A percentile compares a stretch with the other conserved stretches of the same genome.
Evolutionary conservation across 1,140 invertebrate species (phyloP).

Genomic region (Lepidurus apus): DNA sequence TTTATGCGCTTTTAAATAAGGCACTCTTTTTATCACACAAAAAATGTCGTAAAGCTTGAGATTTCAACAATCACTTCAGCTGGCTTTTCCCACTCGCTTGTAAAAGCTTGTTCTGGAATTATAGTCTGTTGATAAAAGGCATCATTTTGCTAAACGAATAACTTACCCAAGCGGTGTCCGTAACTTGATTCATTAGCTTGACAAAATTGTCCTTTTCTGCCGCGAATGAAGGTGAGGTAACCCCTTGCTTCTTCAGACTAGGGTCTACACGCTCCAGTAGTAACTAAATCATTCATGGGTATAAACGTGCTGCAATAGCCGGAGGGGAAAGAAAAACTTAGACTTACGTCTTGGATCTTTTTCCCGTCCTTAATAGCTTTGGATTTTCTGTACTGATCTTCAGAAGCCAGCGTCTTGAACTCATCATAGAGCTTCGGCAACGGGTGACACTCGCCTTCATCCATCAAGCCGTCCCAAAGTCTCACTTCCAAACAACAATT

Average conservation of each 20-base stretch:
- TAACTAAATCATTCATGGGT: not conserved
- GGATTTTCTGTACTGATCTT: not conserved
- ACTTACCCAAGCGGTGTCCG: not conserved
- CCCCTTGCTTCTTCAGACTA: not conserved
- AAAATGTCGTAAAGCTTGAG: not conserved
- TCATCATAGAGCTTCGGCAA: constrained; percentile 3
- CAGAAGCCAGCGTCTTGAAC: not conserved
- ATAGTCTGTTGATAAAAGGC: not conserved
- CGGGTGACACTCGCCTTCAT: not conserved
- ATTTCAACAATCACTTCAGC: not conserved
- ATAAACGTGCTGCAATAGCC: too few relatives aligned
- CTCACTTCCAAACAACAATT: not conserved
- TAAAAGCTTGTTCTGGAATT: not conserved
- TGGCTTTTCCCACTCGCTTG: not conserved
- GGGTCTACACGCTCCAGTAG: not conserved
- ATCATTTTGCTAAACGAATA: not conserved
- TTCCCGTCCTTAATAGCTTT: not conserved
- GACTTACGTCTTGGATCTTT: not conserved
- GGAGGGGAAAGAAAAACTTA: not conserved
- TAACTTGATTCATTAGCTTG: constrained; percentile 16
- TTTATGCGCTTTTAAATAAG: not conserved
- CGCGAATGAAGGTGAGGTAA: not conserved
- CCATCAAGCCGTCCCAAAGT: not conserved
- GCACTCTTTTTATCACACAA: not conserved
- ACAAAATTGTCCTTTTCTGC: not conserved